Evolutionary conservation across 2,797 vertebrate genomes (phyloP), one percentile per base, ranked within the genome.

Genomic region (Gymnopithys bicolor): DNA sequence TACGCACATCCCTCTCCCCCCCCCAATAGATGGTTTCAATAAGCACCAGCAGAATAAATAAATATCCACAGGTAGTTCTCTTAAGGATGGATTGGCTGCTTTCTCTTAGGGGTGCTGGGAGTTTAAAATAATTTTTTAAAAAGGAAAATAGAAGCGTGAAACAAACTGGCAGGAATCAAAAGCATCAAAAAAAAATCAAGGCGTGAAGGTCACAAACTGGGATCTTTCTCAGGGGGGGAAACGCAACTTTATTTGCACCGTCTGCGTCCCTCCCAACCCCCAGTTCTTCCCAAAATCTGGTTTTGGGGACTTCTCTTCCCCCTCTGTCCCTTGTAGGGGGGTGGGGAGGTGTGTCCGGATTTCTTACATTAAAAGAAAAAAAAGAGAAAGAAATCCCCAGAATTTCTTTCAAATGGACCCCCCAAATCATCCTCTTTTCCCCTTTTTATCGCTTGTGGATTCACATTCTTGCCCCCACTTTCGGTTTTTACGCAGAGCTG

Each of bases 11-110:
- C 60, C 43, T 23, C 25, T 22, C 7, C 24, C 13, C 28, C 5
- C 48, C 5, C 24, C 43, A 94, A 94, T 70, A 56, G 16, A 83
- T 77, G 84, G 43, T 15, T 83, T 51, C 83, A 74, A 75, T 32
- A 75, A 77, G 22, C n/a, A 11, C 30, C 59, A 37, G 64, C 27
- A 17, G 75, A 67, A 75, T 51, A 75, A 89, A 89, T 66, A 92
- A 94, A 92, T 58, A 84, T 63, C 93, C 59, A 93, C 90, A 94
- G 87, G 87, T 94, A 43, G 79, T 67, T 73, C 19, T 76, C n/a
- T 33, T 69, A 74, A 64, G 52, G 51, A 27, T 9, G 30, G 30
- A 7, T n/a, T 17, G 62, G 62, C 6, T 45, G 62, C 2, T n/a
- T 63, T 17, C 41, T n/a, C 30, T 45, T 32, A 24, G n/a, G 41